Percentiles rank a stretch among this genome's conserved stretches.
Conservation (phyloP, 2,113 vertebrate genomes). For the Calyptommatus sinebrachiatus region DNA sequence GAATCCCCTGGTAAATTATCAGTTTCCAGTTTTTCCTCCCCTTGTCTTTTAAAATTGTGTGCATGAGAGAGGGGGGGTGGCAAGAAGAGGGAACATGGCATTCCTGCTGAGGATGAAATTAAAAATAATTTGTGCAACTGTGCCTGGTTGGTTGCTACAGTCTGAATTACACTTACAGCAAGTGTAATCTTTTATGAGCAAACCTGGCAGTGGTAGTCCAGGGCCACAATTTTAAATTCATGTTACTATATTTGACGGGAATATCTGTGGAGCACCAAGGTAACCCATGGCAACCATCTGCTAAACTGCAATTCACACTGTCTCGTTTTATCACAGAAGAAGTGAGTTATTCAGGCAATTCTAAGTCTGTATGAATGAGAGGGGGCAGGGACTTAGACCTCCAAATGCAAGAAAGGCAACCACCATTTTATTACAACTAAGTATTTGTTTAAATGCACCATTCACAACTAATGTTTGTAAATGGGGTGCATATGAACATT, state of each 20-base stretch:
- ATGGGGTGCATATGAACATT: constrained; percentile 36
- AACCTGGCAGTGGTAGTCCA: constrained; percentile 41
- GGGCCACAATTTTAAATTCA: constrained; percentile 64
- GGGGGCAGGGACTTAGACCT: background rate
- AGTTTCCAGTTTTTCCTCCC: background rate
- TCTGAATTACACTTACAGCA: background rate
- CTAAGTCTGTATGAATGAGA: background rate
- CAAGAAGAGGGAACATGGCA: background rate
- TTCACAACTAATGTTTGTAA: constrained; percentile 58
- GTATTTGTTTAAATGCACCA: constrained; percentile 47
- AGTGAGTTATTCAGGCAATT: constrained; percentile 30
- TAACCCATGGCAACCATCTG: constrained; percentile 80
- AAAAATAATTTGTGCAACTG: background rate
- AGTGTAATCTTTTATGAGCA: constrained; percentile 13
- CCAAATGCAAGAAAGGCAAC: background rate
- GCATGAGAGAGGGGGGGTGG: background rate
- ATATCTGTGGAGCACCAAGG: constrained; percentile 49
- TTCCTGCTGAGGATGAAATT: background rate
- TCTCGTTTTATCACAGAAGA: constrained; percentile 57
- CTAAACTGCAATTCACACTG: constrained; percentile 56
- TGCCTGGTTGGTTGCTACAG: fast-evolving
- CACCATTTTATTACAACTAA: constrained; percentile 10
- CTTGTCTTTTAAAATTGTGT: background rate
- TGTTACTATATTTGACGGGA: constrained; percentile 73
- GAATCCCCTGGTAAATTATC: background rate